Percentiles rank a stretch among this genome's conserved stretches.
Evolutionary conservation across 2,797 vertebrate species (phyloP).

Genomic region (Vultur gryphus): DNA sequence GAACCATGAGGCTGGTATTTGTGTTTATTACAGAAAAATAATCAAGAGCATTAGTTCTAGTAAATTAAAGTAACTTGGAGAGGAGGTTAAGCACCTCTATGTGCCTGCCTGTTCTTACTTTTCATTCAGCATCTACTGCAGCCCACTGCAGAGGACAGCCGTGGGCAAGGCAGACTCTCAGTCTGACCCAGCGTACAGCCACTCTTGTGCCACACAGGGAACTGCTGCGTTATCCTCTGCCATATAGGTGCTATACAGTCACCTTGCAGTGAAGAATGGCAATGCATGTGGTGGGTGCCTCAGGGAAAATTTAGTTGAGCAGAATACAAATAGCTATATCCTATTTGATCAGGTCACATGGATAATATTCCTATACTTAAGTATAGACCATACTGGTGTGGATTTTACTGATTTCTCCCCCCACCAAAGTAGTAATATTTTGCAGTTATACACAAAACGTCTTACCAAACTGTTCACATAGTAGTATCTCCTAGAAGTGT

Average conservation of each 20-base stretch:
- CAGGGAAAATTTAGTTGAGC: neutral
- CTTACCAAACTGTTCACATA: neutral
- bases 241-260: neutral
- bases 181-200: neutral
- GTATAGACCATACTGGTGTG: neutral
- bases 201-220: neutral
- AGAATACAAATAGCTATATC: neutral
- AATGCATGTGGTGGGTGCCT: neutral
- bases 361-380: neutral
- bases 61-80: neutral
- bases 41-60: neutral
- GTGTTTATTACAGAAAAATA: neutral
- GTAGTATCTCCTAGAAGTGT: neutral
- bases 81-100: neutral
- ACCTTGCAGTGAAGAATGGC: neutral
- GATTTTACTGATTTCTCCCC: neutral
- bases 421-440: neutral
- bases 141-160: neutral
- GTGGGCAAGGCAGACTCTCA: neutral
- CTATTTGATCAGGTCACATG: neutral
- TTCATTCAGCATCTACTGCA: neutral
- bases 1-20: neutral
- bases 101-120: neutral
- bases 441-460: neutral
- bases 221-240: neutral